Evolutionary conservation across 2,888 invertebrate genomes (phyloP).

Genomic region (Pollenia angustigena): DNA sequence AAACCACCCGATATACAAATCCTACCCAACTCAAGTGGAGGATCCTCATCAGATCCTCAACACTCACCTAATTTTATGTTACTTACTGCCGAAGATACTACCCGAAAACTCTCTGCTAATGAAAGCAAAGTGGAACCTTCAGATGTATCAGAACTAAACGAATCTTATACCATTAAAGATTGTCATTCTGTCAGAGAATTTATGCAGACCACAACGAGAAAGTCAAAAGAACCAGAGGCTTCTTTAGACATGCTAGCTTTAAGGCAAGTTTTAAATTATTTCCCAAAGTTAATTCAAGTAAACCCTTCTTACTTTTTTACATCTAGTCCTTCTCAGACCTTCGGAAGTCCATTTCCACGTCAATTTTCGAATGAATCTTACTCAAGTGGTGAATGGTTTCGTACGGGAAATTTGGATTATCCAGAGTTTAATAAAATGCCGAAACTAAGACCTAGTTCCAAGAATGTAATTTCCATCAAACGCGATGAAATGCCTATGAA

Average conservation of each 20-base stretch:
- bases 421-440: conserved; percentile 83
- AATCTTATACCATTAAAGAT: conserved; percentile 74
- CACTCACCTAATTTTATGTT: conserved; percentile 80
- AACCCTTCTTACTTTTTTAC: not conserved
- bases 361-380: conserved; percentile 80
- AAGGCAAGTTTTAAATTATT: conserved; percentile 75
- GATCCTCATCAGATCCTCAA: conserved; percentile 80
- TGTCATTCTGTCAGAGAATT: conserved; percentile 73
- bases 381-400: conserved; percentile 82
- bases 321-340: conserved; percentile 50
- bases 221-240: conserved; percentile 77
- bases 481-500: conserved; percentile 80
- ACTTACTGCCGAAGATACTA: conserved; percentile 78
- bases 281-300: not conserved
- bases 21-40: conserved; percentile 81
- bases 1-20: conserved; percentile 83
- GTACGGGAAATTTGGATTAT: conserved; percentile 79
- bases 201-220: conserved; percentile 76
- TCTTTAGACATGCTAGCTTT: conserved; percentile 76
- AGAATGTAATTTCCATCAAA: conserved; percentile 83
- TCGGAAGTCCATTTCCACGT: conserved; percentile 56
- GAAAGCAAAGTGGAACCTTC: conserved; percentile 69
- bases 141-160: conserved; percentile 72
- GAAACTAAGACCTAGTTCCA: conserved; percentile 82
- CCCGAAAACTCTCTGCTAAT: conserved; percentile 75